Percentiles rank a stretch among this genome's conserved stretches.
Evolutionary conservation across 2,888 invertebrate genomes (phyloP).

Genomic region (Sepiola atlantica): DNA sequence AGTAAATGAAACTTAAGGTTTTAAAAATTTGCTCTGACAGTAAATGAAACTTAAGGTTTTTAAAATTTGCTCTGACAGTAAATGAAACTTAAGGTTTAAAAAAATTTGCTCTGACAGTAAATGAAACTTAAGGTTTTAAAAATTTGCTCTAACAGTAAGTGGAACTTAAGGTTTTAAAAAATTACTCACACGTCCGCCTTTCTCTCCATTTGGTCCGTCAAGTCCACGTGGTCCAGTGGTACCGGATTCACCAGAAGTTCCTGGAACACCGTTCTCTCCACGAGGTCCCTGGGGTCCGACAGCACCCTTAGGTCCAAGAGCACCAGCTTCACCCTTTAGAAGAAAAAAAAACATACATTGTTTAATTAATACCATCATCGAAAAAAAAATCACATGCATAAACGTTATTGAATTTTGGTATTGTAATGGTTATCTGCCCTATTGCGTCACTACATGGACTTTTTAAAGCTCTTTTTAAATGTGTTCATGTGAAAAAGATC

Average conservation of each 20-base stretch:
- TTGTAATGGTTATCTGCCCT: no score
- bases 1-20: no score
- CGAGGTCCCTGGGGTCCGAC: conserved; percentile 65
- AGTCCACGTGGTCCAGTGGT: conserved; percentile 61
- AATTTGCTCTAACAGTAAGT: conserved; percentile 49
- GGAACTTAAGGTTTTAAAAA: neutral
- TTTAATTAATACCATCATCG: neutral
- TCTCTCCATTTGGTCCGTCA: conserved; percentile 65
- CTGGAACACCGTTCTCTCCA: conserved; percentile 65
- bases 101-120: neutral
- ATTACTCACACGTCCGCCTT: conserved; percentile 62
- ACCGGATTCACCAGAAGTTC: conserved; percentile 63
- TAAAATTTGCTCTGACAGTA: no score
- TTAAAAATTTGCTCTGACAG: conserved; percentile 49
- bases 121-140: neutral
- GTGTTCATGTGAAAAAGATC: no score
- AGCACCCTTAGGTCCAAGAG: conserved; percentile 64
- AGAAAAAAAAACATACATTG: neutral
- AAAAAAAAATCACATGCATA: no score
- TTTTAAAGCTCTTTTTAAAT: no score
- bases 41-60: neutral
- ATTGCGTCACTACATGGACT: no score
- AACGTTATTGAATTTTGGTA: no score
- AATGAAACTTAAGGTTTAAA: neutral
- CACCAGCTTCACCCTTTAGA: conserved; percentile 64